Evolutionary conservation across 92 coral and sea anemone species (phyloP).

Genomic region (Epizoanthus illoricatus): DNA sequence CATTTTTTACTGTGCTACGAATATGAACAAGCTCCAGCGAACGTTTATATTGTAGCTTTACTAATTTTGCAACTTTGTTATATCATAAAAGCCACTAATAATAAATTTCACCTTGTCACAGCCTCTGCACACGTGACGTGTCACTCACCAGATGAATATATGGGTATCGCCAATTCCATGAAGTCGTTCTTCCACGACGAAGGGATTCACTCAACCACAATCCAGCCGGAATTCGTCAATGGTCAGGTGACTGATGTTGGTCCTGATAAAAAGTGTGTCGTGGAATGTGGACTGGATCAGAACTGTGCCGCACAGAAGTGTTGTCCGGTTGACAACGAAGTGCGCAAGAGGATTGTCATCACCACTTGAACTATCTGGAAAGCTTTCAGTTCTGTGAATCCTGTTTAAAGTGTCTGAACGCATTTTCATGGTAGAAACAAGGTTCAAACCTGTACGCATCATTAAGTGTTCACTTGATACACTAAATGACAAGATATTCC

Average conservation of each 20-base stretch:
- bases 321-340: conserved; percentile 71
- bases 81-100: no score
- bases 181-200: conserved; percentile 95
- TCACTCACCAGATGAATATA: conserved; percentile 93
- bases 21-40: no score
- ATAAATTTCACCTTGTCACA: conserved; percentile 6
- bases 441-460: no score
- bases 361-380: not conserved
- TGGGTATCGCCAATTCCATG: conserved; percentile 90
- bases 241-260: conserved; percentile 44
- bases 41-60: no score
- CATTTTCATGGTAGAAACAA: no score
- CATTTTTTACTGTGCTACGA: no score
- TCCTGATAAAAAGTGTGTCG: conserved; percentile 68
- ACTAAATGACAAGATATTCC: no score
- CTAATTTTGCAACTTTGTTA: no score
- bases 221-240: conserved; percentile 92
- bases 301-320: conserved; percentile 95
- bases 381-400: no score
- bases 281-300: conserved; percentile 84
- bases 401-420: no score
- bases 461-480: no score
- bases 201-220: conserved; percentile 99
- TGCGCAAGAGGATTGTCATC: conserved; percentile 51
- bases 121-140: conserved; percentile 97